Evolutionary conservation across 2,888 invertebrate species (phyloP), one percentile per base, ranked within the genome.

Genomic region (Acanthosoma haemorrhoidale): DNA sequence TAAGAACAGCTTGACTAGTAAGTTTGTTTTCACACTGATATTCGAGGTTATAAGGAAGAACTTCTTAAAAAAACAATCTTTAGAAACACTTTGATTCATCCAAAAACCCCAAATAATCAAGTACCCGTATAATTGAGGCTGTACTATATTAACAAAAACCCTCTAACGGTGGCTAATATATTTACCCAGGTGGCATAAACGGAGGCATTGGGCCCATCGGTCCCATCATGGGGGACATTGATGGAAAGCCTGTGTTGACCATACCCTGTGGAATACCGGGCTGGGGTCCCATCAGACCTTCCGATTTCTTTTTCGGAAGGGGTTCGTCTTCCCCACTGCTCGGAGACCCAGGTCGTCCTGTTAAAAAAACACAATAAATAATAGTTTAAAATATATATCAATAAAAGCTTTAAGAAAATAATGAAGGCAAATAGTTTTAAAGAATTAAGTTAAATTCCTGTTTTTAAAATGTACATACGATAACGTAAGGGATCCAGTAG

Each of bases 261-360:
- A 87, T 86, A 59, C 86, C 88, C 0, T 87, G 77, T 51, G 75
- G 86, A 76, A 88, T 86, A 31, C 83, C 82, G 86, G 3, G 84
- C 86, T 74, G 75, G 32, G 73, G 75, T 68, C 32, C 73, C 67
- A 59, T 61, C 63, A 71, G 82, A n/a, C 88, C 88, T 81, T 83
- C 89, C 69, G 82, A 87, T 74, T 85, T 81, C 79, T 90, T 89
- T 81, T 92, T 92, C 41, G 87, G 86, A 4, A 87, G 86, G 0
- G 92, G 92, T 77, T 92, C 91, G 78, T 92, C 91, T 77, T 92
- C 91, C 43, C 92, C 92, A 76, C 92, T 92, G 77, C 91, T 91
- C 0, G 89, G 89, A 72, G 87, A 88, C 72, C 88, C 89, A 63
- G 88, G 85, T 72, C 85, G 84, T 77, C 86, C 85, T 79, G 71